Percentiles rank a stretch among this genome's conserved stretches.
These are phyloP conservation scores for Apistogramma diplotaenia DNA, from an alignment of 2,113 vertebrate genomes.

Conservation along the genomic window DNA sequence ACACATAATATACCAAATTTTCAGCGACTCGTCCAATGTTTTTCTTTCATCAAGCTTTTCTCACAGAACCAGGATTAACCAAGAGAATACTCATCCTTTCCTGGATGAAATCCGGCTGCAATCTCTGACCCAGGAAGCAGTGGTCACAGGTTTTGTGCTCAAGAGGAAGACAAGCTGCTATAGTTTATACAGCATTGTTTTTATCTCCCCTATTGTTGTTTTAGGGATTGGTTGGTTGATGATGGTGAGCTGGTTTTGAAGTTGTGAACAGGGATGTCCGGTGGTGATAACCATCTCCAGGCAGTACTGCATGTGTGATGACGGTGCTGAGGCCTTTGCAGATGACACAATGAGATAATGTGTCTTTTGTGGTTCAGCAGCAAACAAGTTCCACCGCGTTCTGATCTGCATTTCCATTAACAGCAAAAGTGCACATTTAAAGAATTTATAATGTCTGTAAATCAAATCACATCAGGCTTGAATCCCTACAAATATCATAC, in stretches of 20 bases:
- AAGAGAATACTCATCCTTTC: constrained; percentile 69
- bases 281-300: constrained; percentile 68
- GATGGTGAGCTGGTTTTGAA: constrained; percentile 46
- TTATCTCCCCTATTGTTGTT: constrained; percentile 72
- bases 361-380: constrained; percentile 28
- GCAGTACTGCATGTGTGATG: constrained; percentile 52
- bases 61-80: constrained; percentile 60
- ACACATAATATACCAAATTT: constrained; percentile 5
- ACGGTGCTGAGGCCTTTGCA: constrained; percentile 19
- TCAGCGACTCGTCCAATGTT: constrained; percentile 4
- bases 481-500: too few species aligned
- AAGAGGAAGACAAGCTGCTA: constrained; percentile 68
- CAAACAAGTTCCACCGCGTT: constrained; percentile 2
- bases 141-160: constrained; percentile 59
- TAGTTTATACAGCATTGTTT: constrained; percentile 71
- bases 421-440: too few species aligned
- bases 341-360: constrained; percentile 46
- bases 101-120: constrained; percentile 67
- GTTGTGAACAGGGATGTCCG: constrained; percentile 65
- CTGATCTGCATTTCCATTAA: neutral
- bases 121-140: constrained; percentile 60
- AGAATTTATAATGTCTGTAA: too few species aligned
- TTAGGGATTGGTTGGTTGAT: constrained; percentile 61
- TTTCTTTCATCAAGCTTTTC: constrained; percentile 34
- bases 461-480: too few species aligned